phyloP scores from a whole-genome alignment of 2,113 vertebrate species.

The Chroicocephalus ridibundus region DNA sequence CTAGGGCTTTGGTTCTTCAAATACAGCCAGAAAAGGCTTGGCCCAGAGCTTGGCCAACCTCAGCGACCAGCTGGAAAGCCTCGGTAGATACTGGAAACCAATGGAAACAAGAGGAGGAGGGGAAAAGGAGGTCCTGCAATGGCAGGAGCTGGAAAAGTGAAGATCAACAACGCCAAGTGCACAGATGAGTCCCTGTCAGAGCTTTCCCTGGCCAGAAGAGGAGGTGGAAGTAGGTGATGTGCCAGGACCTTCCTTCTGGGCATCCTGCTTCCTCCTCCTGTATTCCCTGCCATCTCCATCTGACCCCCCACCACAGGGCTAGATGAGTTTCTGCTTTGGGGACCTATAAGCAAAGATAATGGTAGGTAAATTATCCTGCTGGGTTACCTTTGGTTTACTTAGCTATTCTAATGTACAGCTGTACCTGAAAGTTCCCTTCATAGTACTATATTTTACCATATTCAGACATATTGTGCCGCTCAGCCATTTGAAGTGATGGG shows the following conservation, averaged over 20 bases:
- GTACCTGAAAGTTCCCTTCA: not conserved
- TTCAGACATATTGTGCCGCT: not conserved
- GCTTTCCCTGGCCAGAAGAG: not conserved
- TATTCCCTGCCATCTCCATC: not conserved
- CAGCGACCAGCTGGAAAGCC: not conserved
- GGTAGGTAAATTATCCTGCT: not conserved
- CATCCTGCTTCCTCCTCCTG: accelerated
- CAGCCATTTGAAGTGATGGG: not conserved
- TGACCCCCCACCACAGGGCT: not conserved
- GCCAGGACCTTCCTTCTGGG: not conserved
- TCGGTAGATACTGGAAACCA: not conserved
- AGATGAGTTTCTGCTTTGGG: not conserved
- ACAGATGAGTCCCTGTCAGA: conserved; percentile 38
- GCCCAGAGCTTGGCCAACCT: not conserved
- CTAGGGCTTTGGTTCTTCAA: not conserved
- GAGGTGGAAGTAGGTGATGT: not conserved
- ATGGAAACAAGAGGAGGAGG: not conserved
- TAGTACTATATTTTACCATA: not conserved
- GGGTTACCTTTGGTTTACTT: not conserved
- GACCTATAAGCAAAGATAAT: not conserved
- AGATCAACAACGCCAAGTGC: not conserved
- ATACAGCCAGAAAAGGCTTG: not conserved
- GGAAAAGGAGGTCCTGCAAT: not conserved
- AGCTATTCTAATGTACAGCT: not conserved
- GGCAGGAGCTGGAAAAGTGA: not conserved